These are phyloP conservation scores for Puffinus mauretanicus DNA, from an alignment of 2,113 vertebrate genomes.

Conservation along the genomic window DNA sequence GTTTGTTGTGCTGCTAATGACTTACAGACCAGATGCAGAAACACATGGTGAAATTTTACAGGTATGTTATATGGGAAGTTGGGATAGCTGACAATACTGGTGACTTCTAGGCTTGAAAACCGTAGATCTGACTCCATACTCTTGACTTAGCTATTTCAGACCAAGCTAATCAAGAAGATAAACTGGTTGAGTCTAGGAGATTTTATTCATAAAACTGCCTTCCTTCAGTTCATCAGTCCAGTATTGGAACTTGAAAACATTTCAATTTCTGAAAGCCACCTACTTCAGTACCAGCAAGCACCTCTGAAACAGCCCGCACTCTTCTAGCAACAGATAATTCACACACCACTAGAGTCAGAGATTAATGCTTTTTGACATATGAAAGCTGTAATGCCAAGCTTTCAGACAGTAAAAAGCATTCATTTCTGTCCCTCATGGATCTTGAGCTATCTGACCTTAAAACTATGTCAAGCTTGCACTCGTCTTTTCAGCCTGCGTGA, in stretches of 20 bases:
- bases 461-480: neutral
- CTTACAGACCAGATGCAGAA: neutral
- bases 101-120: neutral
- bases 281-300: neutral
- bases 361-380: constrained; percentile 12
- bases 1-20: neutral
- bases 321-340: neutral
- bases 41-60: neutral
- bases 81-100: neutral
- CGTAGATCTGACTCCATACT: neutral
- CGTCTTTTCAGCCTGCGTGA: neutral
- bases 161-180: neutral
- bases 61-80: neutral
- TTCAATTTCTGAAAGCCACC: neutral
- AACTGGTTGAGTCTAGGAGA: neutral
- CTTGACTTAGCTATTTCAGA: neutral
- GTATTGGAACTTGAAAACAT: neutral
- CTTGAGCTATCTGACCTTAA: neutral
- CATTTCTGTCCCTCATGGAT: neutral
- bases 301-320: neutral
- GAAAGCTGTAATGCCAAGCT: neutral
- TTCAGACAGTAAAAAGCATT: neutral
- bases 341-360: neutral
- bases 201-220: neutral
- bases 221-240: neutral